phyloP scores from a whole-genome alignment of 2,888 invertebrate species.

The Chloroclysta siterata region DNA sequence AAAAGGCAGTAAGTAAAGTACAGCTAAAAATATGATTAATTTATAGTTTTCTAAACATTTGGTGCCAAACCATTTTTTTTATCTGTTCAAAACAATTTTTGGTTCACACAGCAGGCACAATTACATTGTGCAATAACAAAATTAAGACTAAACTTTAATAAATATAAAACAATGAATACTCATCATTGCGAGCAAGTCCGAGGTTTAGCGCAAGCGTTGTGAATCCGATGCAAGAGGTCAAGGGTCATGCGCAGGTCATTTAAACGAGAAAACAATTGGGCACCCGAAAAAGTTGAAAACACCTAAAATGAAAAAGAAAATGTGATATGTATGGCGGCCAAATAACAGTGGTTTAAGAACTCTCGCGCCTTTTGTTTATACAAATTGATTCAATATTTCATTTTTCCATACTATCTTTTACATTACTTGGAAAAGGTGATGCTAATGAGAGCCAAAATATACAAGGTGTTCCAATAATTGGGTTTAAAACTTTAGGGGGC shows the following conservation, averaged over 20 bases:
- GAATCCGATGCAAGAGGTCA: slow-evolving; percentile 64
- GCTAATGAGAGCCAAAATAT: too few relatives aligned
- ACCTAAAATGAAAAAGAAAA: slow-evolving; percentile 85
- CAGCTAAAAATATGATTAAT: background rate
- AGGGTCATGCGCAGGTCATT: slow-evolving; percentile 79
- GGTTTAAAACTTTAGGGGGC: too few relatives aligned
- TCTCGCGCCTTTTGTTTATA: slow-evolving; percentile 55
- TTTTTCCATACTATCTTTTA: background rate
- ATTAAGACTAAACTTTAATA: slow-evolving; percentile 58
- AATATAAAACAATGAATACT: slow-evolving; percentile 82
- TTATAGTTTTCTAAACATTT: background rate
- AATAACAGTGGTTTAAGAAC: slow-evolving; percentile 46
- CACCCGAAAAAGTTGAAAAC: slow-evolving; percentile 85
- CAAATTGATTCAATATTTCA: background rate
- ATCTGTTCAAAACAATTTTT: slow-evolving; percentile 31
- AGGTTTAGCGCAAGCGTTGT: slow-evolving; percentile 74
- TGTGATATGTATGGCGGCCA: slow-evolving; percentile 75
- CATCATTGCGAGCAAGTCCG: slow-evolving; percentile 84
- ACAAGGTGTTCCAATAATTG: too few relatives aligned
- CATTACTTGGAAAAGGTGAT: too few relatives aligned
- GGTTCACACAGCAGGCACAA: slow-evolving; percentile 43
- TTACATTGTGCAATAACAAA: slow-evolving; percentile 55
- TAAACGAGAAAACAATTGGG: slow-evolving; percentile 85
- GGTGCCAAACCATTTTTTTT: slow-evolving; percentile 3
- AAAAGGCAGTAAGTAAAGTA: background rate